Conservation (phyloP, 2,113 vertebrate species). For the Romanogobio albipinnatus region DNA sequence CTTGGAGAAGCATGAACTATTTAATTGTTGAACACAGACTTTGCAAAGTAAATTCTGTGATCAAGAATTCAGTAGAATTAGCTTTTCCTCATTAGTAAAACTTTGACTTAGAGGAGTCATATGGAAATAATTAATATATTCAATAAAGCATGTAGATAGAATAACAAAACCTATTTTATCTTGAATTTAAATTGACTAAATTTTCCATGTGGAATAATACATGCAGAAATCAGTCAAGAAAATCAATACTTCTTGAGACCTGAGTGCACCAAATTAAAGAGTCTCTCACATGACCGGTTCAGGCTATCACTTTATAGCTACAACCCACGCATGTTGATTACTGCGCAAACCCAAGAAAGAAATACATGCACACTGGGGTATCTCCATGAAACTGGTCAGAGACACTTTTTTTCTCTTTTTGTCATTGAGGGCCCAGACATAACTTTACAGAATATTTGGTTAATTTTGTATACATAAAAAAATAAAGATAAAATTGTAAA, state of each 20-base stretch:
- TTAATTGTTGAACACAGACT: not conserved
- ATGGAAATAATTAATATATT: slow-evolving; percentile 3
- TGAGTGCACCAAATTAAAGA: slow-evolving; percentile 16
- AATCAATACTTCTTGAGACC: slow-evolving; percentile 26
- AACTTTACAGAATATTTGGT: too few relatives aligned
- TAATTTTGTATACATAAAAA: too few relatives aligned
- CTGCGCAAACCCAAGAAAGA: not conserved
- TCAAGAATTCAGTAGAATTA: not conserved
- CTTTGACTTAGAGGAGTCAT: slow-evolving; percentile 5
- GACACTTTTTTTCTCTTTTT: too few relatives aligned
- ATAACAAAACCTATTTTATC: not conserved
- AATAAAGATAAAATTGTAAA: too few relatives aligned
- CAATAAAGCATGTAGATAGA: not conserved
- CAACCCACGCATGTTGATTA: slow-evolving; percentile 34
- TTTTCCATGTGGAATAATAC: slow-evolving; percentile 25
- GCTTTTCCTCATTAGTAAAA: slow-evolving; percentile 21
- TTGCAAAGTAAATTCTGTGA: not conserved
- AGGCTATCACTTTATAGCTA: slow-evolving; percentile 2
- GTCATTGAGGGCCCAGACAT: too few relatives aligned
- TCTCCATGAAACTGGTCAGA: not conserved
- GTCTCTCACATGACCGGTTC: slow-evolving; percentile 10
- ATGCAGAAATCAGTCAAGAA: slow-evolving; percentile 12
- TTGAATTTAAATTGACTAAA: slow-evolving; percentile 21
- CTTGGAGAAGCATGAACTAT: not conserved
- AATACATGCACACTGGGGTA: not conserved